These are phyloP conservation scores for Lysandra bellargus DNA, from an alignment of 2,888 invertebrate genomes.

Conservation along the genomic window DNA sequence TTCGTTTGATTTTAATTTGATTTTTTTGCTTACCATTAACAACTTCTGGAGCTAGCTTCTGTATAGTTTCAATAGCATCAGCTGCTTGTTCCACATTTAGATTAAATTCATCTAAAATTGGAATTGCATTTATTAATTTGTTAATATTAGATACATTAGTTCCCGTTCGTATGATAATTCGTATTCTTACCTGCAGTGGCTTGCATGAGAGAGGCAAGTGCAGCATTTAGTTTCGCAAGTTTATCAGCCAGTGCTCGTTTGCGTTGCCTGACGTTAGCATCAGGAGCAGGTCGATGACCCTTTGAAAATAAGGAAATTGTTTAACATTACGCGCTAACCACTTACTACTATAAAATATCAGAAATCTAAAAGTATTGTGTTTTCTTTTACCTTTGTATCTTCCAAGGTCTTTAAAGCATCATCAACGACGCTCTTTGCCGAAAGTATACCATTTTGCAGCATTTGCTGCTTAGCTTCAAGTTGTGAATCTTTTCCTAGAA, in stretches of 20 bases:
- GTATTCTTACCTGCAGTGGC: conserved; percentile 50
- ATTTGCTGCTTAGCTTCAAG: conserved; percentile 1
- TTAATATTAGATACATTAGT: background rate
- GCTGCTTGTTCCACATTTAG: conserved; percentile 54
- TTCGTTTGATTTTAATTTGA: background rate
- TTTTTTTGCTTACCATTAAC: conserved; percentile 49
- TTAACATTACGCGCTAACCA: background rate
- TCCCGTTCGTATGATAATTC: background rate
- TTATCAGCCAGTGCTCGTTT: conserved; percentile 42
- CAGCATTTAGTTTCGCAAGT: conserved; percentile 54
- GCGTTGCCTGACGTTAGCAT: background rate
- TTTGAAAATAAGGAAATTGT: background rate
- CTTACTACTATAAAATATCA: background rate
- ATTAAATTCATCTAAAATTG: conserved; percentile 47
- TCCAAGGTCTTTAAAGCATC: background rate
- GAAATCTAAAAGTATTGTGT: too few species aligned
- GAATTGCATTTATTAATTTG: background rate
- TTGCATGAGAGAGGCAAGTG: conserved; percentile 51
- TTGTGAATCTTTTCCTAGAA: background rate
- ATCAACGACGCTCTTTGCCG: background rate
- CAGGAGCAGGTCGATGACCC: background rate
- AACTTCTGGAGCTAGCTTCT: conserved; percentile 53
- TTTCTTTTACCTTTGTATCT: conserved; percentile 12
- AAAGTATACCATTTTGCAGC: background rate
- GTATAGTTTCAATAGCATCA: conserved; percentile 49